Percentiles rank a stretch among this genome's conserved stretches.
These are phyloP conservation scores for Sibirionetta formosa DNA, from an alignment of 2,797 vertebrate species.

Conservation along the genomic window DNA sequence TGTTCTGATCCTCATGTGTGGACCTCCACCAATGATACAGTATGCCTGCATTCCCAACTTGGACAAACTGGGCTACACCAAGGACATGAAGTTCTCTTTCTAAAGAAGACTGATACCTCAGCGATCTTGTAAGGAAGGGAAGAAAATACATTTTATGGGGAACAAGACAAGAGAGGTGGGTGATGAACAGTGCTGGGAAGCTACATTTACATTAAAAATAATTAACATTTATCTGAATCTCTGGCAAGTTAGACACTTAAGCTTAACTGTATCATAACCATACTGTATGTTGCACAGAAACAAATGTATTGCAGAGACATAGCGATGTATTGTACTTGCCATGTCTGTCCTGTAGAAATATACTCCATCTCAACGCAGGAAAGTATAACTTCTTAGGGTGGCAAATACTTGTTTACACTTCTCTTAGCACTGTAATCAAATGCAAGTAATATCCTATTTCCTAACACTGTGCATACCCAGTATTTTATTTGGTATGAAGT, in stretches of 20 bases:
- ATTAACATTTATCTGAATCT: neutral
- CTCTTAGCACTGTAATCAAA: neutral
- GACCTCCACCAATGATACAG: slow-evolving; percentile 98
- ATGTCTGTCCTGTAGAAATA: neutral
- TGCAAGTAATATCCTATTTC: neutral
- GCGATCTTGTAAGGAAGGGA: neutral
- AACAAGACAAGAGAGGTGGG: slow-evolving; percentile 22
- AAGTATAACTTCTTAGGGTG: neutral
- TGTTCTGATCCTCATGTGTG: slow-evolving; percentile 93
- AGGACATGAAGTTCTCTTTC: slow-evolving; percentile 88
- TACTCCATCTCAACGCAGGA: neutral
- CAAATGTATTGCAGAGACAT: neutral
- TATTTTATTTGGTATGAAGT: neutral
- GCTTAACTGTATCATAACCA: neutral
- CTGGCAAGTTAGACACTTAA: neutral
- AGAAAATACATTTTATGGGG: neutral
- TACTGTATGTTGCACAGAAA: neutral
- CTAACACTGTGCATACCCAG: slow-evolving; percentile 7
- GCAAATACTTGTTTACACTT: neutral
- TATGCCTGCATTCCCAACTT: slow-evolving; percentile 95
- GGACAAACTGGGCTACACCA: slow-evolving; percentile 90
- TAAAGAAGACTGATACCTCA: neutral
- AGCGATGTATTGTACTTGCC: neutral
- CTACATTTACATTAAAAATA: neutral
- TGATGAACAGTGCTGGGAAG: slow-evolving; percentile 47